Evolutionary conservation across 1,140 invertebrate genomes (phyloP).

Genomic region (Ctenoplectra terminalis): DNA sequence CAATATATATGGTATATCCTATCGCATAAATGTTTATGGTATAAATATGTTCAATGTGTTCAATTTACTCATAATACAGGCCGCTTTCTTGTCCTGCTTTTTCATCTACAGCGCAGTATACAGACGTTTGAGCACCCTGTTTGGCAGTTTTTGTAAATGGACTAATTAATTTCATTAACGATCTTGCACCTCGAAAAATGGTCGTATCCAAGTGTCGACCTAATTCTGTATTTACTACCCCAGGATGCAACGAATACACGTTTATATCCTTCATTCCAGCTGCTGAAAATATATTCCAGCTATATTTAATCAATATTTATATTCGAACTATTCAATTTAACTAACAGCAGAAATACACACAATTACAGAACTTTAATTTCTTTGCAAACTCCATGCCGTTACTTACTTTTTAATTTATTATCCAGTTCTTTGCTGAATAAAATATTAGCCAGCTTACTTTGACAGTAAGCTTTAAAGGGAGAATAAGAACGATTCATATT

Average conservation of each 20-base stretch:
- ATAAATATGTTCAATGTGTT: not conserved
- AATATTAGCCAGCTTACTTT: not conserved
- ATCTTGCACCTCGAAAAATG: conserved; percentile 77
- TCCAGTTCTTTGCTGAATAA: not conserved
- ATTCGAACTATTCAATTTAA: too few species aligned
- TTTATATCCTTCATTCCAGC: conserved; percentile 83
- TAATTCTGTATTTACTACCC: conserved; percentile 89
- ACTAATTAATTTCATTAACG: conserved; percentile 67
- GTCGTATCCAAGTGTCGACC: conserved; percentile 86
- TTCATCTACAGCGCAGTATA: conserved; percentile 90
- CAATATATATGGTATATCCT: too few species aligned
- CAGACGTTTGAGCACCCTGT: conserved; percentile 90
- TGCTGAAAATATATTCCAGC: conserved; percentile 72
- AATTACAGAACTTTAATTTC: too few species aligned
- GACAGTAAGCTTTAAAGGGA: not conserved
- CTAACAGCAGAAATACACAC: too few species aligned
- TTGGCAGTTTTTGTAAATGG: conserved; percentile 85
- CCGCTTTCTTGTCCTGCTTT: conserved; percentile 86
- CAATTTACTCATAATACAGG: conserved; percentile 85
- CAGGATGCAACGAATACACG: conserved; percentile 89
- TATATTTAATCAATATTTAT: too few species aligned
- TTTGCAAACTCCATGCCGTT: not conserved
- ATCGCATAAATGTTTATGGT: not conserved
- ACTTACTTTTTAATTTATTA: not conserved
- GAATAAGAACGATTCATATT: not conserved